phyloP scores from a whole-genome alignment of 2,113 vertebrate species.

The Thalassoma bifasciatum region DNA sequence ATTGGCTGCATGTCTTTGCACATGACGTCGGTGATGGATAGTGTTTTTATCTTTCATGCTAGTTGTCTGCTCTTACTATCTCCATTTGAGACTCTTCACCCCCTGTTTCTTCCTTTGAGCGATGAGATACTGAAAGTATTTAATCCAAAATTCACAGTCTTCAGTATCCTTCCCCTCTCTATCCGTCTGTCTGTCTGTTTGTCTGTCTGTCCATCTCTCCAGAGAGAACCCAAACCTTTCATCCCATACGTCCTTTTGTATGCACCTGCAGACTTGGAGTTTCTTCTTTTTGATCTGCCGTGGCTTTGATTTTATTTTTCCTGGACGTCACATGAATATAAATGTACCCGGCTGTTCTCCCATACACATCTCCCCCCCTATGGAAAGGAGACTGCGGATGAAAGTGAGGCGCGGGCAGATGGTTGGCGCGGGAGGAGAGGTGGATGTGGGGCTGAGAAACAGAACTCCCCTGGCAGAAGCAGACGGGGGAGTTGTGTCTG shows the following conservation, averaged over 20 bases:
- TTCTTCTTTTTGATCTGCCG: neutral
- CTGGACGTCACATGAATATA: neutral
- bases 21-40: too few relatives aligned
- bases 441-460: slow-evolving; percentile 9
- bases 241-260: neutral
- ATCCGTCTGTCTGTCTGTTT: too few relatives aligned
- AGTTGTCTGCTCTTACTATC: too few relatives aligned
- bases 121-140: too few relatives aligned
- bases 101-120: too few relatives aligned
- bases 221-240: neutral
- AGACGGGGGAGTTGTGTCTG: slow-evolving; percentile 1
- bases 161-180: too few relatives aligned
- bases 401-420: slow-evolving; percentile 20
- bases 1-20: too few relatives aligned
- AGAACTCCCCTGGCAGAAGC: neutral
- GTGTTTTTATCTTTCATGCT: too few relatives aligned
- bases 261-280: neutral
- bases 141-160: too few relatives aligned
- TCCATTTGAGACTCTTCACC: too few relatives aligned
- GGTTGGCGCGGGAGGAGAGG: neutral
- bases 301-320: neutral
- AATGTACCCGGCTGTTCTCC: neutral
- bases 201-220: too few relatives aligned
- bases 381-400: neutral
- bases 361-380: neutral